Percentiles rank a stretch among this genome's conserved stretches.
phyloP scores from a whole-genome alignment of 2,797 vertebrate species.

The Anas capensis region DNA sequence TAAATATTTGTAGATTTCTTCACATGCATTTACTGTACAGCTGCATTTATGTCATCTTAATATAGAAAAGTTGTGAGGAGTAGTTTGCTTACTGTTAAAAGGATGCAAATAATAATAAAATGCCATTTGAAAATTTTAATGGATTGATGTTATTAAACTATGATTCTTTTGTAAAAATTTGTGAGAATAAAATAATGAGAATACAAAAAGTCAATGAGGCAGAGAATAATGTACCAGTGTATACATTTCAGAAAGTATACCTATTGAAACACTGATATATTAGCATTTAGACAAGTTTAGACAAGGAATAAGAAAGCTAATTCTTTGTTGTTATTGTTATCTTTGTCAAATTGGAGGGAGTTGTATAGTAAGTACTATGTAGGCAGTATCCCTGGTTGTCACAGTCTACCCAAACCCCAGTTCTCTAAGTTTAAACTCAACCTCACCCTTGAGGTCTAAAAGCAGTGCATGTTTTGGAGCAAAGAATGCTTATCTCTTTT shows the following conservation, averaged over 20 bases:
- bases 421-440: background rate
- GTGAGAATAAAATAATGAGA: background rate
- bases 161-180: background rate
- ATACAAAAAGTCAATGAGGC: background rate
- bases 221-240: background rate
- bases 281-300: background rate
- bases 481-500: background rate
- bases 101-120: background rate
- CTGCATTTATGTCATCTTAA: background rate
- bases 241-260: background rate
- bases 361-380: background rate
- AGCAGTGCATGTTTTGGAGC: background rate
- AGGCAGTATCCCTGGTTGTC: background rate
- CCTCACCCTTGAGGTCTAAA: background rate
- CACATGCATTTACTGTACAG: background rate
- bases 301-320: background rate
- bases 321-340: background rate
- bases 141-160: background rate
- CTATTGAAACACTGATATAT: background rate
- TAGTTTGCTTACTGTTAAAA: background rate
- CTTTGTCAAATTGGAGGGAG: background rate
- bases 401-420: background rate
- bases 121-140: slow-evolving; percentile 10
- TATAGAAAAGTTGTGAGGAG: background rate
- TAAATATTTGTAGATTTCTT: background rate